Conservation (phyloP, 2,888 invertebrate species). For the Thymelicus lineola region DNA sequence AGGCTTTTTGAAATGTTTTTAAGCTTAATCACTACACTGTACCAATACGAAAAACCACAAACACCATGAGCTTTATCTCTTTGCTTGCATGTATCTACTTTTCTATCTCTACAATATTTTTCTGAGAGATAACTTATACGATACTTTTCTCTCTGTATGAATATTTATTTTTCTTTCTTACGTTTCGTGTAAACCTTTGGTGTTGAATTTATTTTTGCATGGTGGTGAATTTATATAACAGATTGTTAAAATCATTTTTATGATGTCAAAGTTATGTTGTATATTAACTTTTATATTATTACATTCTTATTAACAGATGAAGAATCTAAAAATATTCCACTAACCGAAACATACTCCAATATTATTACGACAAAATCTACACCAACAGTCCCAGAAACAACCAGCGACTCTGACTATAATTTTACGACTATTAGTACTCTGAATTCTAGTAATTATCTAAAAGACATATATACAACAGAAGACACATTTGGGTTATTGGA, state of each 20-base stretch:
- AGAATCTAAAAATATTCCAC: conserved; percentile 77
- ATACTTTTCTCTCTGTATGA: not conserved
- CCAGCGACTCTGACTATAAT: conserved; percentile 43
- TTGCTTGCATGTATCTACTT: conserved; percentile 16
- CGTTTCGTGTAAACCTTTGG: not conserved
- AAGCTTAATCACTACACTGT: conserved; percentile 50
- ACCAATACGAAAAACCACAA: conserved; percentile 1
- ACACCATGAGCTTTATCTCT: conserved; percentile 2
- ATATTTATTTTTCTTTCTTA: not conserved
- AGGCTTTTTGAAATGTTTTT: conserved; percentile 42
- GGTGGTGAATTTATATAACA: not conserved
- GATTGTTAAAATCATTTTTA: not conserved
- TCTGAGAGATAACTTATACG: conserved; percentile 6
- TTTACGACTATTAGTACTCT: conserved; percentile 21
- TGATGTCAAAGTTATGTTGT: conserved; percentile 12
- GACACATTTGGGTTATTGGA: conserved; percentile 34
- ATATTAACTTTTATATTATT: conserved; percentile 57
- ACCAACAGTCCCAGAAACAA: conserved; percentile 56
- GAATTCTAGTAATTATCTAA: not conserved
- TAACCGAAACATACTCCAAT: conserved; percentile 76
- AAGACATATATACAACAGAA: not conserved
- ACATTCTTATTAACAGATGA: conserved; percentile 83
- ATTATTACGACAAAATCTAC: conserved; percentile 55
- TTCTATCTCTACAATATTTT: not conserved
- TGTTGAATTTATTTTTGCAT: not conserved